These are phyloP conservation scores for Myiozetetes cayanensis DNA, from an alignment of 2,113 vertebrate species.

Conservation along the genomic window DNA sequence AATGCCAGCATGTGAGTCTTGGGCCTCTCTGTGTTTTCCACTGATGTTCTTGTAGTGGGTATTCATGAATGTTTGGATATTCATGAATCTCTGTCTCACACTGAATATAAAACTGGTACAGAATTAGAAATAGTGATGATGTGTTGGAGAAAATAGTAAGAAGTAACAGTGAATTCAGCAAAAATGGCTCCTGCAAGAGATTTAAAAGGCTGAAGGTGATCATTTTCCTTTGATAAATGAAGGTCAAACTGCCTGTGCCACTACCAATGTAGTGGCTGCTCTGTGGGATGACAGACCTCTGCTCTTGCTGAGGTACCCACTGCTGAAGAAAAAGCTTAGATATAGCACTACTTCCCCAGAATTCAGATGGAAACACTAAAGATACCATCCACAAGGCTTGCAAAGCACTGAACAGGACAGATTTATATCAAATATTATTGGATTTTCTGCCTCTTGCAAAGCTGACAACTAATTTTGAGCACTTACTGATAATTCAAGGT, in stretches of 20 bases:
- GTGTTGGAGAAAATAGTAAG: background rate
- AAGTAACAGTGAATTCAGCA: background rate
- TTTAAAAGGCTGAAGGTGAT: background rate
- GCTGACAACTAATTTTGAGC: background rate
- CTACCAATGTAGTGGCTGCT: background rate
- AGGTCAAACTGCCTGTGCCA: background rate
- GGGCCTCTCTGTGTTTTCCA: background rate
- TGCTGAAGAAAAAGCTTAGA: background rate
- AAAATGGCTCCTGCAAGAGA: background rate
- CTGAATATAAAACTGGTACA: background rate
- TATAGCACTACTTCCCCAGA: background rate
- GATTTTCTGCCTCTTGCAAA: background rate
- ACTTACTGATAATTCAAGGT: slow-evolving; percentile 23
- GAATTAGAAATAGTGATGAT: background rate
- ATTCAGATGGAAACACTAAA: background rate
- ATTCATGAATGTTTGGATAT: background rate
- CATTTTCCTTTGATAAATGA: background rate
- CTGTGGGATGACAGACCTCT: background rate
- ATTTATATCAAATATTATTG: background rate
- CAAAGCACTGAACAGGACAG: background rate
- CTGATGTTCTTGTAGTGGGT: background rate
- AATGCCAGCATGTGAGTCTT: accelerated
- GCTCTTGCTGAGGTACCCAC: background rate
- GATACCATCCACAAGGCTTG: background rate
- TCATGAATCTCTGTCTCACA: background rate